These are phyloP conservation scores for Cairina moschata DNA, from an alignment of 2,113 vertebrate genomes.

Conservation along the genomic window DNA sequence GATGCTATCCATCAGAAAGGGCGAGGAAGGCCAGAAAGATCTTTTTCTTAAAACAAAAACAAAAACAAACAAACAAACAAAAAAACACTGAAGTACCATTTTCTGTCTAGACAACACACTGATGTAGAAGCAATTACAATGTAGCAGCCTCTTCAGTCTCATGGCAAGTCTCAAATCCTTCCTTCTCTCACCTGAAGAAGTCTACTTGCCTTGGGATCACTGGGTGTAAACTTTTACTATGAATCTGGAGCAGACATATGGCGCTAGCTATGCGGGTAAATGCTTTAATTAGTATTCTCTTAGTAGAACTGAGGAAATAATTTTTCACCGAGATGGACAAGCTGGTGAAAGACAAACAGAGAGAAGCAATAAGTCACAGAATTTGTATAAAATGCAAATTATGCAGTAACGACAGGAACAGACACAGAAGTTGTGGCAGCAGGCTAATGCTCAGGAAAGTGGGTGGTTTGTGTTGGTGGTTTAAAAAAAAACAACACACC, in stretches of 20 bases:
- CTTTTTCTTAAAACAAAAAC: background rate
- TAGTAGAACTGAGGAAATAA: background rate
- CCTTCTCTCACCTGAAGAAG: background rate
- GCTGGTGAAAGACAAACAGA: background rate
- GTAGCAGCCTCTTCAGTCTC: background rate
- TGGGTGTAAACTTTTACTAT: fast-evolving
- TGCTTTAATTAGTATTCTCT: background rate
- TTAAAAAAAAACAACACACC: background rate
- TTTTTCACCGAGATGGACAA: background rate
- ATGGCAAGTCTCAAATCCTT: background rate
- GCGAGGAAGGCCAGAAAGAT: background rate
- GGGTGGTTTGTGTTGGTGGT: background rate
- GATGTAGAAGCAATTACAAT: background rate
- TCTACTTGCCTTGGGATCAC: background rate
- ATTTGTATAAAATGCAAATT: background rate
- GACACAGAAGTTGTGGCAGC: background rate
- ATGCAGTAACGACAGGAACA: background rate
- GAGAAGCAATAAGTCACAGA: background rate
- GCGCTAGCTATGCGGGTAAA: background rate
- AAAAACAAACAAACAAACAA: background rate
- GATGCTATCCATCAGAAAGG: background rate
- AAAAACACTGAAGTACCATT: background rate
- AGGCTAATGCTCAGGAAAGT: background rate
- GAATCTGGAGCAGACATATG: background rate
- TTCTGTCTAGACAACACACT: background rate